phyloP scores from a whole-genome alignment of 2,888 invertebrate genomes.

The Halocaridina rubra region DNA sequence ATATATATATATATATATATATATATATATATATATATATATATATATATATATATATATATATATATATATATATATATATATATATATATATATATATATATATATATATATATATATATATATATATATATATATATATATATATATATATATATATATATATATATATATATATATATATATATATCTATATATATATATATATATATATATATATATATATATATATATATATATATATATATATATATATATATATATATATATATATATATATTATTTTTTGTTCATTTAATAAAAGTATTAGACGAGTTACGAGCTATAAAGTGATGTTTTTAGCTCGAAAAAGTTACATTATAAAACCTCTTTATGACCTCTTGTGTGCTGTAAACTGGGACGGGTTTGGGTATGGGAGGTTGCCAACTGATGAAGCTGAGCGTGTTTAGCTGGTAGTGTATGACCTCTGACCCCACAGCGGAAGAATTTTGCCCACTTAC shows the following conservation, averaged over 20 bases:
- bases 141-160: background rate
- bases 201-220: background rate
- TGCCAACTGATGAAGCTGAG: too few species aligned
- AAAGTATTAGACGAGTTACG: too few species aligned
- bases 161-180: background rate
- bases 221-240: background rate
- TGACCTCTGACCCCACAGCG: too few species aligned
- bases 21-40: conserved; percentile 6
- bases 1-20: conserved; percentile 14
- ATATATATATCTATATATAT: background rate
- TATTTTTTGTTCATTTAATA: background rate
- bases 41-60: background rate
- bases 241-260: background rate
- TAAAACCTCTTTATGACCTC: too few species aligned
- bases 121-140: background rate
- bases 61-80: conserved; percentile 1
- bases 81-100: conserved; percentile 7
- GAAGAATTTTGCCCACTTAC: too few species aligned
- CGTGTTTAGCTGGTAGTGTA: too few species aligned
- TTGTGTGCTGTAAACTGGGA: too few species aligned
- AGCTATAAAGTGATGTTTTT: too few species aligned
- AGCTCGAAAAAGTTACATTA: too few species aligned
- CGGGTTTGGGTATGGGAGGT: too few species aligned
- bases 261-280: background rate
- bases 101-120: conserved; percentile 7